Percentiles rank a stretch among this genome's conserved stretches.
Conservation (phyloP, 1,140 invertebrate genomes). For the Stratiolaelaps scimitus region DNA sequence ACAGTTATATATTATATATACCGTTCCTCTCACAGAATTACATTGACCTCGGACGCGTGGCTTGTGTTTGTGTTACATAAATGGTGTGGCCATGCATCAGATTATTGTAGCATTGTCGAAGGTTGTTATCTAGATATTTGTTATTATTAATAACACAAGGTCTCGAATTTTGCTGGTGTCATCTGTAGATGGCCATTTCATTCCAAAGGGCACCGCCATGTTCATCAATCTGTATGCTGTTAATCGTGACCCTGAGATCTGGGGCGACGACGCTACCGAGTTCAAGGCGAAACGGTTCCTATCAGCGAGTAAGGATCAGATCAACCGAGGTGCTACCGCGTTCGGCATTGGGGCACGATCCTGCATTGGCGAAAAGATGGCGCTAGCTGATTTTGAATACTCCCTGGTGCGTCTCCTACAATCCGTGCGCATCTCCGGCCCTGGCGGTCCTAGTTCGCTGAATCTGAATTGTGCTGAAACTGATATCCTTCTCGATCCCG, state of each 20-base stretch:
- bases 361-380: too few species aligned
- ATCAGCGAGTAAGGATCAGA: not conserved
- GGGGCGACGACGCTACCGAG: not conserved
- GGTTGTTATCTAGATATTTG: too few species aligned
- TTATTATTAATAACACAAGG: too few species aligned
- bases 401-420: not conserved
- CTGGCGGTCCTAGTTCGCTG: not conserved
- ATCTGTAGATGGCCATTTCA: not conserved
- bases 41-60: too few species aligned
- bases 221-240: slow-evolving; percentile 11
- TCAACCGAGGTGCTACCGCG: not conserved
- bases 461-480: not conserved
- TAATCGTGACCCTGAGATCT: too few species aligned
- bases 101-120: too few species aligned
- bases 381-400: not conserved
- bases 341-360: slow-evolving; percentile 4
- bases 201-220: not conserved
- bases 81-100: too few species aligned
- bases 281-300: not conserved
- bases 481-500: not conserved
- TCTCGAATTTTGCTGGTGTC: too few species aligned
- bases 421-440: not conserved
- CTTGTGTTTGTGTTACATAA: too few species aligned
- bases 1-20: too few species aligned
- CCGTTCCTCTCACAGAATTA: too few species aligned